Conservation (phyloP, 2,113 vertebrate genomes). For the Paraplagusia blochii region DNA sequence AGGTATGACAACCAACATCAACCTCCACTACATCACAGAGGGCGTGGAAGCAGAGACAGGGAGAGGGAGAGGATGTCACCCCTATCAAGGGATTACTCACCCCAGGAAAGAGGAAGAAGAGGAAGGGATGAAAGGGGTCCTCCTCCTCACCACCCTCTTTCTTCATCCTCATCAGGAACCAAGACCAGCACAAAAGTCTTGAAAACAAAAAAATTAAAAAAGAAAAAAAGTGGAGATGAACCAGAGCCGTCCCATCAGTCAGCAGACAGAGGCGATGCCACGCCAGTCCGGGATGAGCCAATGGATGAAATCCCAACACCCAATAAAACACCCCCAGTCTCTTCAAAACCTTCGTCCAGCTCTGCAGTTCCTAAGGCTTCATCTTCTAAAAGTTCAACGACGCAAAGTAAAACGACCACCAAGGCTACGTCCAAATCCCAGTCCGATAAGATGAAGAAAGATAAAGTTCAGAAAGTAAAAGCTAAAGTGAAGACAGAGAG, state of each 20-base stretch:
- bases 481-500: constrained; percentile 77
- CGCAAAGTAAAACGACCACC: constrained; percentile 76
- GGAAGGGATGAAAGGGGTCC: constrained; percentile 85
- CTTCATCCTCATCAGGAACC: constrained; percentile 54
- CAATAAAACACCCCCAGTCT: constrained; percentile 47
- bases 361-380: constrained; percentile 35
- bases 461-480: constrained; percentile 55
- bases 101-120: constrained; percentile 82
- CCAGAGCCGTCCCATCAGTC: constrained; percentile 79
- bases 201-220: constrained; percentile 84
- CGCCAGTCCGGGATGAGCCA: constrained; percentile 93
- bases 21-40: constrained; percentile 52
- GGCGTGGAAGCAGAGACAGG: constrained; percentile 59
- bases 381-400: constrained; percentile 69
- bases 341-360: constrained; percentile 41
- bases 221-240: constrained; percentile 89
- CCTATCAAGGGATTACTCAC: constrained; percentile 83
- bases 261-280: constrained; percentile 90
- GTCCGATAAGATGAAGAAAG: constrained; percentile 58
- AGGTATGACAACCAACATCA: constrained; percentile 73
- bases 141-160: constrained; percentile 70
- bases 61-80: constrained; percentile 76
- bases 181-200: constrained; percentile 79
- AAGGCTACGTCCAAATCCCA: constrained; percentile 48
- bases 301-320: constrained; percentile 81